These are phyloP conservation scores for Sarcophaga carnaria DNA, from an alignment of 2,888 invertebrate genomes.

Conservation along the genomic window DNA sequence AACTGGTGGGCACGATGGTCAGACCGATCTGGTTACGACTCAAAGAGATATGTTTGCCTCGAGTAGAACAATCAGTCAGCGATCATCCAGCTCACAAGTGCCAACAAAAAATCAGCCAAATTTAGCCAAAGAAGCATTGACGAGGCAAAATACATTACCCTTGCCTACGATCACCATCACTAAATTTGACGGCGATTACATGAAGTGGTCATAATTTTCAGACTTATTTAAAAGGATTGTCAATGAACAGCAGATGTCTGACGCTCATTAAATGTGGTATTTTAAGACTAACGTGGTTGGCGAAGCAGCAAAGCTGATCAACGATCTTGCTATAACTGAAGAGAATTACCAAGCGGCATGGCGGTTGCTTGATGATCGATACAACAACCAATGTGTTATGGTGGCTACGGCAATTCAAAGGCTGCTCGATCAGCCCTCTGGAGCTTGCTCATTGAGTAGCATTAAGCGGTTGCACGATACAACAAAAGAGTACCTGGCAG, in stretches of 20 bases:
- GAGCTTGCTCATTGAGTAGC: too few species aligned
- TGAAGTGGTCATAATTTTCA: background rate
- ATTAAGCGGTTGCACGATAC: too few species aligned
- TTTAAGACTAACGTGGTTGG: background rate
- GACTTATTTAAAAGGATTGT: background rate
- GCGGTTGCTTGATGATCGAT: slow-evolving; percentile 12
- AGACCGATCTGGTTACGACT: background rate
- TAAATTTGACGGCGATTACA: background rate
- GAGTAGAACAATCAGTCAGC: background rate
- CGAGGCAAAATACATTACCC: background rate
- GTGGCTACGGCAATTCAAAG: background rate
- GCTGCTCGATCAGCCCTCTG: too few species aligned
- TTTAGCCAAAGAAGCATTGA: background rate
- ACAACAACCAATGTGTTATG: slow-evolving; percentile 39
- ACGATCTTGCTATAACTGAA: slow-evolving; percentile 2
- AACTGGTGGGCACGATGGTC: too few species aligned
- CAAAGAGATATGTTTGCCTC: background rate
- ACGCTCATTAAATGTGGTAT: slow-evolving; percentile 16
- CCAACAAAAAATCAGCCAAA: background rate
- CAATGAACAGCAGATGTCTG: slow-evolving; percentile 3
- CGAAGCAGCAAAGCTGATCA: background rate
- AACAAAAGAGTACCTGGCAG: too few species aligned
- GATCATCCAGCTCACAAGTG: slow-evolving; percentile 9
- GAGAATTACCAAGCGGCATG: slow-evolving; percentile 38
- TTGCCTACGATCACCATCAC: background rate